Base-by-base conservation (phyloP, 2,888 invertebrate genomes). In the Rhagium mordax region DNA sequence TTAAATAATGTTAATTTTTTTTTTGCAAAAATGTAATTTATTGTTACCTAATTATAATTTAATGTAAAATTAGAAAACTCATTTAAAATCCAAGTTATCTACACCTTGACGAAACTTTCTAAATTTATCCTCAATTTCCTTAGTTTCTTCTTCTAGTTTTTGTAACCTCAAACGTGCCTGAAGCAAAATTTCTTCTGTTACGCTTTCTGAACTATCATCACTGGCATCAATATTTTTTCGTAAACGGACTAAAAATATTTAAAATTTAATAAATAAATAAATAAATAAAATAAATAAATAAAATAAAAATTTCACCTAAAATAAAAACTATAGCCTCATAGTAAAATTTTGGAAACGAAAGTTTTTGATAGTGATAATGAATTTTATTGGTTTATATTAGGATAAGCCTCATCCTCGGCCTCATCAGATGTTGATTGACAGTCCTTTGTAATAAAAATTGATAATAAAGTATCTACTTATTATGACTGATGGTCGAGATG, bases 111-210 rank as follows among this genome's bases (percentile, higher is more conserved):
- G 29, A 57, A 81, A 81, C 72, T 66, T 72, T 61, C 79, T 77
- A 81, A 90, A 92, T 0, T 90, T 90, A 55, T 88, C 81, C 83
- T 92, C 91, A 0, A 92, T 90, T 0, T 90, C 90, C 65, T 90
- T 90, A 15, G 91, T 91, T 79, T 92, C 92, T n/a, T 90, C 88
- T 84, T 92, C 91, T 72, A 92, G 81, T 81, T 89, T 88, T 74
- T 89, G 86, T 1, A 92, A 85, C 2, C 90, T 88, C 48, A 86
- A 82, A 75, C 89, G 89, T 0, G 91, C 91, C 81, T 91, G 90
- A 29, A 89, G 85, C 3, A 92, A 84, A 18, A 91, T 82, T 61
- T 87, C 89, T 1, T 89, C 87, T 53, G 88, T 89, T 53, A 79
- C 27, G 59, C 70, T 76, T 15, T 79, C 74, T 0, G 90, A 89